Conservation (phyloP, 2,113 vertebrate genomes). For the Oreochromis niloticus region DNA sequence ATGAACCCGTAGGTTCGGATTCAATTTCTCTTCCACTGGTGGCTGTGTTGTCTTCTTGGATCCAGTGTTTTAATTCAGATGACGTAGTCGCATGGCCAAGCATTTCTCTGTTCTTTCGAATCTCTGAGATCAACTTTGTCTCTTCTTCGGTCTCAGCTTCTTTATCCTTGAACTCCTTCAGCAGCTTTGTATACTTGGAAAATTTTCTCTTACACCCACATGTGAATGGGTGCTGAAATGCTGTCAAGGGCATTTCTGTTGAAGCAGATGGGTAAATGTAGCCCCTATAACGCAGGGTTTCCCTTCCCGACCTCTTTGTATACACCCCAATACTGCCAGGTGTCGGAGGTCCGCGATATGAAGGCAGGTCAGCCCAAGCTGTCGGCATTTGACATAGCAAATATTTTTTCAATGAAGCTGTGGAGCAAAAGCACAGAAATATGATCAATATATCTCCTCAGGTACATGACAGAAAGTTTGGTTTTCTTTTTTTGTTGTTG, state of each 20-base stretch:
- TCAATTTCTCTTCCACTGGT: not conserved
- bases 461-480: not conserved
- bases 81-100: not conserved
- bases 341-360: rapidly evolving
- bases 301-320: rapidly evolving
- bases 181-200: rapidly evolving
- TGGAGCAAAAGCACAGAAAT: not conserved
- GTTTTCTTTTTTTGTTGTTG: not conserved
- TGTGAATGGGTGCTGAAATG: not conserved
- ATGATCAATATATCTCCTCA: not conserved
- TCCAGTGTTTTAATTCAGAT: not conserved
- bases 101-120: not conserved
- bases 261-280: not conserved
- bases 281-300: not conserved
- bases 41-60: not conserved
- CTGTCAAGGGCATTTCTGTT: not conserved
- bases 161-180: not conserved
- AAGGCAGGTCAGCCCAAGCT: not conserved
- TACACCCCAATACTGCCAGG: not conserved
- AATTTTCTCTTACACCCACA: rapidly evolving
- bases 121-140: not conserved
- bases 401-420: not conserved
- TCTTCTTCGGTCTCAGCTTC: not conserved
- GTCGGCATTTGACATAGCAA: not conserved
- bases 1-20: rapidly evolving